Evolutionary conservation across 2,113 vertebrate genomes (phyloP).

Genomic region (Callipepla squamata): DNA sequence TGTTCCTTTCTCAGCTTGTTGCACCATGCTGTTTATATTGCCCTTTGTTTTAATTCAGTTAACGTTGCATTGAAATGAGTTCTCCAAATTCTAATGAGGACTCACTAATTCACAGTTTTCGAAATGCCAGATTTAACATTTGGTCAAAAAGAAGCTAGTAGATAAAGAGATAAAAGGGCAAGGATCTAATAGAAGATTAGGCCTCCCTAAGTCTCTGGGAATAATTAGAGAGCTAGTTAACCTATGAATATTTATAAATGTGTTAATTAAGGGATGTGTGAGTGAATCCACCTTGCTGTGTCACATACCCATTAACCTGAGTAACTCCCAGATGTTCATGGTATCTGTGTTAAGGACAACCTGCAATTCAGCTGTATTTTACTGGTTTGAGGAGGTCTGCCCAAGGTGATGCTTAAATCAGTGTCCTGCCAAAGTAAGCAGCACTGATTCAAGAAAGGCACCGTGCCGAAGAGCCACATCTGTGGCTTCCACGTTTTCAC

Average conservation of each 20-base stretch:
- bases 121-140: neutral
- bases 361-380: neutral
- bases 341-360: neutral
- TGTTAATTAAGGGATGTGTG: constrained; percentile 59
- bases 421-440: neutral
- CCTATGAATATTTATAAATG: constrained; percentile 66
- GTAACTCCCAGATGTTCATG: neutral
- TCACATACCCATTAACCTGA: constrained; percentile 31
- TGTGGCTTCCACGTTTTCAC: neutral
- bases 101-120: neutral
- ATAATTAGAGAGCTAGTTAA: constrained; percentile 59
- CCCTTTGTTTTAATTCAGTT: constrained; percentile 43
- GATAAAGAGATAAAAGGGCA: constrained; percentile 29
- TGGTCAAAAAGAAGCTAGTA: neutral
- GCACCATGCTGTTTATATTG: neutral
- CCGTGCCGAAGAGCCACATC: fast-evolving
- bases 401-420: neutral
- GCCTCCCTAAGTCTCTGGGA: constrained; percentile 12
- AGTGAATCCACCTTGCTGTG: constrained; percentile 17
- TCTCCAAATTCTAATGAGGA: constrained; percentile 21
- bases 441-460: neutral
- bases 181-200: neutral
- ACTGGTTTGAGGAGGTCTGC: neutral
- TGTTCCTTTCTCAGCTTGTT: neutral
- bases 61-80: constrained; percentile 3